Conservation (phyloP, 2,113 vertebrate genomes). For the Tachuris rubrigastra region DNA sequence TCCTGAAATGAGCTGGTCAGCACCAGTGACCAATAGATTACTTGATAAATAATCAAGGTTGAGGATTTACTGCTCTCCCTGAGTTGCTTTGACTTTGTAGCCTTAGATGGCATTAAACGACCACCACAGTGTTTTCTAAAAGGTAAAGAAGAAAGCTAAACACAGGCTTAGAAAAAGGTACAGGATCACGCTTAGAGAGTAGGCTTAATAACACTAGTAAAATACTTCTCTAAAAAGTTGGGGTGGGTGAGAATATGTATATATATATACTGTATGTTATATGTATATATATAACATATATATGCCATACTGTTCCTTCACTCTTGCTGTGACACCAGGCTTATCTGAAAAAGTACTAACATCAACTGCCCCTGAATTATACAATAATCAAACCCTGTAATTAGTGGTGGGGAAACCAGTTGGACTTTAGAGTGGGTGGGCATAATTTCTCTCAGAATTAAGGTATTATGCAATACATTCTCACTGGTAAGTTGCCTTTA, state of each 20-base stretch:
- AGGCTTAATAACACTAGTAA: background rate
- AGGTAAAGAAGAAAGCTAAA: background rate
- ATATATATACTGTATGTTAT: too few relatives aligned
- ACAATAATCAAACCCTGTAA: background rate
- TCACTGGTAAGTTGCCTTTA: background rate
- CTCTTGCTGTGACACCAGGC: background rate
- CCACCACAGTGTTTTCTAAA: background rate
- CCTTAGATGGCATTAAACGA: background rate
- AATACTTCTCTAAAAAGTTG: background rate
- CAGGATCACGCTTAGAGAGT: background rate
- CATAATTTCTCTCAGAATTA: background rate
- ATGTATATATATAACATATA: too few relatives aligned
- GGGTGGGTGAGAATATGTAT: background rate
- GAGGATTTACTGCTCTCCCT: background rate
- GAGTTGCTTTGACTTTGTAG: background rate
- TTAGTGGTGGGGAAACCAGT: background rate
- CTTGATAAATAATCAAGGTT: background rate
- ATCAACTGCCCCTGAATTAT: background rate
- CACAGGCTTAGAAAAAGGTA: background rate
- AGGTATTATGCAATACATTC: background rate
- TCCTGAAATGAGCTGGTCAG: background rate
- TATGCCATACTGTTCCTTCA: background rate
- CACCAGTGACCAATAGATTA: background rate
- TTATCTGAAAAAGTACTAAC: background rate
- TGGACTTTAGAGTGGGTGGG: background rate